A percentile compares a stretch with the other conserved stretches of the same genome.
Evolutionary conservation across 2,113 vertebrate species (phyloP).

Genomic region (Bettongia penicillata): DNA sequence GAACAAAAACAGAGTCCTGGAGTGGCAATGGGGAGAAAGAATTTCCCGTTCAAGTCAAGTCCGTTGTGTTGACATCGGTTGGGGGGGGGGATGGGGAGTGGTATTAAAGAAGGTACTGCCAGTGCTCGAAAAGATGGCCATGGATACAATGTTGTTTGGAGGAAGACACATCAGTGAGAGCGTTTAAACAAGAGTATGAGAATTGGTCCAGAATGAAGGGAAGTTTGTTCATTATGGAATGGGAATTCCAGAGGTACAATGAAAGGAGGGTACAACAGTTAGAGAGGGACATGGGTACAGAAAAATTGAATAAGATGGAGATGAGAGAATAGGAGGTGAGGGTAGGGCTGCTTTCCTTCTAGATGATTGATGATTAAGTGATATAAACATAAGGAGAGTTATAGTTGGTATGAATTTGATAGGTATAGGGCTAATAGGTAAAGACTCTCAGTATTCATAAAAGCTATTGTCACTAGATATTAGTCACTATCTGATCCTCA

Average conservation of each 20-base stretch:
- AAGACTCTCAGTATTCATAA: neutral
- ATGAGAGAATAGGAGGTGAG: too few relatives aligned
- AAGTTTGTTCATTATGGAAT: neutral
- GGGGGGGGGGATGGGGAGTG: too few relatives aligned
- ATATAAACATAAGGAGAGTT: neutral
- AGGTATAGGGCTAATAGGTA: neutral
- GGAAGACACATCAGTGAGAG: neutral
- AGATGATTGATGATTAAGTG: neutral
- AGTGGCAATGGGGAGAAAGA: neutral
- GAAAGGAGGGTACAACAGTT: neutral
- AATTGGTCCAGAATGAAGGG: neutral
- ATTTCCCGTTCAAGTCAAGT: too few relatives aligned
- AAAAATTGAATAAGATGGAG: too few relatives aligned
- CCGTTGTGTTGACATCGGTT: neutral
- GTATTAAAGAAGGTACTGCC: neutral
- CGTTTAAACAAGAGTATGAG: too few relatives aligned
- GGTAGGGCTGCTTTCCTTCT: neutral
- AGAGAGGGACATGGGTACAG: too few relatives aligned
- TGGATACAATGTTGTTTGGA: too few relatives aligned
- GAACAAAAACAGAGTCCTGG: neutral
- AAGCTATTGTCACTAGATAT: neutral
- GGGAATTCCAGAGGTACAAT: neutral
- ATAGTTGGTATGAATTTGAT: neutral
- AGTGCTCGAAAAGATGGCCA: neutral
- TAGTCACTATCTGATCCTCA: neutral